Percentiles rank a stretch among this genome's conserved stretches.
Evolutionary conservation across 2,888 invertebrate species (phyloP).

Genomic region (Trissoscelio sp.): DNA sequence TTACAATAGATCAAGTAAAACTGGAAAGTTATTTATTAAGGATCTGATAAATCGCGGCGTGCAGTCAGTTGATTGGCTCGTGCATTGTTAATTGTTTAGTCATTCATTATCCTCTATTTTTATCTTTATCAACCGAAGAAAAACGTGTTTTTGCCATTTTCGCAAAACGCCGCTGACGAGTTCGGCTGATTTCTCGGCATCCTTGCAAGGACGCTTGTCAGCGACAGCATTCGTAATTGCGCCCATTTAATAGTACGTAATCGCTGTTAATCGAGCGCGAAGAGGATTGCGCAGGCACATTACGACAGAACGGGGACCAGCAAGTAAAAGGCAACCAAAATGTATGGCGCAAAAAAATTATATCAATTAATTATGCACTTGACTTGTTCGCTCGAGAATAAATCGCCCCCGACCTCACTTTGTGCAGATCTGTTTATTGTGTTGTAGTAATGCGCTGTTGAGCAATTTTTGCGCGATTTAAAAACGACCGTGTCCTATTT

Average conservation of each 20-base stretch:
- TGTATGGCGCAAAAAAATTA: conserved; percentile 64
- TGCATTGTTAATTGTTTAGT: conserved; percentile 68
- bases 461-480: conserved; percentile 47
- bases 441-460: conserved; percentile 18
- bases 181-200: conserved; percentile 70
- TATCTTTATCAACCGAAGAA: conserved; percentile 52
- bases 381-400: conserved; percentile 37
- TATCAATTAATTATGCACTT: conserved; percentile 73
- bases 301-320: conserved; percentile 70
- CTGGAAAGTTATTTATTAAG: conserved; percentile 66
- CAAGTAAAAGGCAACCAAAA: conserved; percentile 35
- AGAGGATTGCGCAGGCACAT: conserved; percentile 78
- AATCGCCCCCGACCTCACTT: conserved; percentile 7
- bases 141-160: conserved; percentile 61
- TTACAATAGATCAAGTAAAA: conserved; percentile 58
- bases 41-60: conserved; percentile 64
- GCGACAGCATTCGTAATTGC: conserved; percentile 75
- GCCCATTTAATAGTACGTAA: conserved; percentile 80
- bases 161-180: conserved; percentile 56
- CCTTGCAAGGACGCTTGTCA: conserved; percentile 79
- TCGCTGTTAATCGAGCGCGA: conserved; percentile 80
- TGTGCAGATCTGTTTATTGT: conserved; percentile 14
- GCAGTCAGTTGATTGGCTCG: conserved; percentile 56
- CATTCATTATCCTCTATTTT: conserved; percentile 67
- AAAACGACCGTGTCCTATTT: conserved; percentile 62